A percentile compares a stretch with the other conserved stretches of the same genome.
Evolutionary conservation across 2,113 vertebrate genomes (phyloP).

Genomic region (Trogon surrucura): DNA sequence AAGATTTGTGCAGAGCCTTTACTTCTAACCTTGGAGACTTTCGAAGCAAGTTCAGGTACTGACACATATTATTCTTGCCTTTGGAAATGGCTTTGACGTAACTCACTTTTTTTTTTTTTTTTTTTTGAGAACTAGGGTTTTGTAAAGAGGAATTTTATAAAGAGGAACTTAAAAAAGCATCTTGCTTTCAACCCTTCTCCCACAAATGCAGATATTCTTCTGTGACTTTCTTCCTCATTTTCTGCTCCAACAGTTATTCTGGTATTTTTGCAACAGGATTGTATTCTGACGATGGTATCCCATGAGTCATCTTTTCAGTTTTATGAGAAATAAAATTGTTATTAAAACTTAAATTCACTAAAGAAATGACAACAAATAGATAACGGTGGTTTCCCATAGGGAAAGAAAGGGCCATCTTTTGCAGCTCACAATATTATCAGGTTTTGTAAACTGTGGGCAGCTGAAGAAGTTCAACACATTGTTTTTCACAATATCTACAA

Average conservation of each 20-base stretch:
- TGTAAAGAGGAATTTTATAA: background rate
- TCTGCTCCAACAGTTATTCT: background rate
- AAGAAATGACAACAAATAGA: background rate
- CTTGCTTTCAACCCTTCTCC: background rate
- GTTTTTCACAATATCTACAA: background rate
- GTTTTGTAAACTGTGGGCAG: background rate
- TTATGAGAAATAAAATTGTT: background rate
- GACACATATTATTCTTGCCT: background rate
- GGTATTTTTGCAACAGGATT: background rate
- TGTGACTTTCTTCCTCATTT: background rate
- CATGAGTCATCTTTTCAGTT: background rate
- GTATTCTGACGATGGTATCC: background rate
- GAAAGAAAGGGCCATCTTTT: background rate
- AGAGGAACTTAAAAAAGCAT: background rate
- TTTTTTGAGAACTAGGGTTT: background rate
- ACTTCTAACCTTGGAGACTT: background rate
- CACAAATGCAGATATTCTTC: background rate
- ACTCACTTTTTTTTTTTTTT: background rate
- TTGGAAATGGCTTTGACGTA: background rate
- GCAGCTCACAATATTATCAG: background rate
- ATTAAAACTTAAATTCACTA: background rate
- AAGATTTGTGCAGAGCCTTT: background rate
- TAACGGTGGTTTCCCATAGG: background rate
- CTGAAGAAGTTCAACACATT: background rate
- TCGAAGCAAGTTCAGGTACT: background rate